phyloP scores from a whole-genome alignment of 2,797 vertebrate genomes.

The Selene dorsalis region DNA sequence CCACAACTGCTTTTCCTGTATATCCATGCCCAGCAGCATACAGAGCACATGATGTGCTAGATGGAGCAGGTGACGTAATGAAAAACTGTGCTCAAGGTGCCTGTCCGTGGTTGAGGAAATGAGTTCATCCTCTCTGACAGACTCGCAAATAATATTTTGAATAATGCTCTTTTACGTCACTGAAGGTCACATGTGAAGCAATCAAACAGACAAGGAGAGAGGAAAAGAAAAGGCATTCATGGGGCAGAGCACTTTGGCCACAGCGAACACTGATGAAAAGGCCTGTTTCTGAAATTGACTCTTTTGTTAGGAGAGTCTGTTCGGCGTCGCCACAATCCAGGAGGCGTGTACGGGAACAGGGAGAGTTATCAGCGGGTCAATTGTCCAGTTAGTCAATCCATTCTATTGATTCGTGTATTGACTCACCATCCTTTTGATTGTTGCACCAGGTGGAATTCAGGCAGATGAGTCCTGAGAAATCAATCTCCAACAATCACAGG shows the following conservation, averaged over 20 bases:
- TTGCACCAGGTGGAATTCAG: conserved; percentile 20
- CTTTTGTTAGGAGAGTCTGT: conserved; percentile 14
- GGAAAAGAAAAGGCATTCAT: not conserved
- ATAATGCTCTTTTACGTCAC: not conserved
- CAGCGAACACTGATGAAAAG: not conserved
- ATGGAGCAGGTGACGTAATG: not conserved
- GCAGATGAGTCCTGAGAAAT: conserved; percentile 22
- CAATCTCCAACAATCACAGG: not conserved
- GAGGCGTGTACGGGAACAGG: not conserved
- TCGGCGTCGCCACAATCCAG: not conserved
- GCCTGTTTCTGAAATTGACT: not conserved
- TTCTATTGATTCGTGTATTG: conserved; percentile 10
- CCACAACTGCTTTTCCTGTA: not conserved
- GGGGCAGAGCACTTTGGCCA: not conserved
- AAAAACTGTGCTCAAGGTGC: not conserved
- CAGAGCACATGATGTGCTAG: not conserved
- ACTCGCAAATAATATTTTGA: not conserved
- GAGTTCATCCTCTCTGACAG: not conserved
- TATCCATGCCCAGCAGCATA: not conserved
- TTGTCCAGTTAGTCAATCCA: conserved; percentile 30
- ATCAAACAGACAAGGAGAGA: not conserved
- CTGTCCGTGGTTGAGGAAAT: not conserved
- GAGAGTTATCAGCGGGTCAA: conserved; percentile 24
- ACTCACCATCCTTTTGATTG: not conserved
- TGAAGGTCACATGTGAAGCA: conserved; percentile 2